Base-by-base conservation (phyloP, 2,797 vertebrate genomes). In the Monodelphis domestica region DNA sequence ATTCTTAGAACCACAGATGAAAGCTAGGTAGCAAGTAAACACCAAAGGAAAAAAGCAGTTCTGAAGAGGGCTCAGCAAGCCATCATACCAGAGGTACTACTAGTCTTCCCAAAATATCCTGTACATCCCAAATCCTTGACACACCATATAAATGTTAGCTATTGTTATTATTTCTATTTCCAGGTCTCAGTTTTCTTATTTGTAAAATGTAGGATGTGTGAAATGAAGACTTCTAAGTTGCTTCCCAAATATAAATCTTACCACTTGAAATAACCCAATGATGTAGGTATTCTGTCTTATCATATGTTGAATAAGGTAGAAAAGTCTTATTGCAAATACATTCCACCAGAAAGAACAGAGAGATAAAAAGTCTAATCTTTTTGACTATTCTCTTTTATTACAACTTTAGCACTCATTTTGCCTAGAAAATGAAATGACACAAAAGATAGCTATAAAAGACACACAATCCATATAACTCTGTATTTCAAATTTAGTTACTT, bases 401-500 rank as follows among this genome's bases (percentile, higher is more conserved):
- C 50, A 94, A 50, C 53, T 93, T 87, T 90, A 57, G 53, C 90
- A 78, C 52, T 63, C 17, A 89, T 45, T 91, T 45, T 87, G n/a
- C 89, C 54, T 89, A 95, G 53, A 96, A 96, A 94, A 95, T 11
- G 26, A 45, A 93, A 89, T 52, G 12, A 17, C 70, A 93, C 4
- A 94, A 94, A 33, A 88, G 12, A 30, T 87, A 24, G 88, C 63
- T 88, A 87, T 51, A 59, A 94, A 93, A 53, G 92, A 93, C 11
- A 63, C 57, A 93, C 90, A 91, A 90, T 84, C 12, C 52, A 90
- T 1, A 24, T 70, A 93, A 55, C 38, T 54, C 29, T 92, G 87
- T 63, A 89, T 95, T 95, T 56, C 90, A n/a, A 88, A 59, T 92
- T 91, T 91, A 93, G 95, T 94, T 89, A 92, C 84, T 94, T 30